Evolutionary conservation across 2,888 invertebrate species (phyloP).

Genomic region (Oscheius sp.): DNA sequence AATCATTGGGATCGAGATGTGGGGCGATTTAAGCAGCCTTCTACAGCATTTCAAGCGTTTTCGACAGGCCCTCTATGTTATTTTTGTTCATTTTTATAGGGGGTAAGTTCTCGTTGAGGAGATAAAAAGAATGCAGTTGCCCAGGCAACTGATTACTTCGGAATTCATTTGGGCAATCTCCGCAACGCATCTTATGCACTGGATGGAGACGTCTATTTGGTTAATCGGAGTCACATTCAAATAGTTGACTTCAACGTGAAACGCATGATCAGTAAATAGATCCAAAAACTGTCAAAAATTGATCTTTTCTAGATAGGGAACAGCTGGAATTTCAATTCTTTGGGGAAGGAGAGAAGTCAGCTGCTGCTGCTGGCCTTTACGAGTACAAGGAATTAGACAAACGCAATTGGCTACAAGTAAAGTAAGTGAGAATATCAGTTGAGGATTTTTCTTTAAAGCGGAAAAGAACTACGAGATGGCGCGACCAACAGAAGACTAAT

Average conservation of each 20-base stretch:
- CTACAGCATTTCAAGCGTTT: no score
- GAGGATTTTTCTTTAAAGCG: background rate
- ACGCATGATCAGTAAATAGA: slow-evolving; percentile 26
- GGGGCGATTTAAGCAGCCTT: no score
- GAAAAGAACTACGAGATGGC: slow-evolving; percentile 27
- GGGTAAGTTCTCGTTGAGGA: background rate
- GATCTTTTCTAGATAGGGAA: slow-evolving; percentile 19
- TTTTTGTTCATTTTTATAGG: background rate
- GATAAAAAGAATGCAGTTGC: background rate
- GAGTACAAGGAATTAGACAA: slow-evolving; percentile 10
- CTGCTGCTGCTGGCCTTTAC: background rate
- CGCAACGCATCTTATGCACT: slow-evolving; percentile 32
- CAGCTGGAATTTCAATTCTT: slow-evolving; percentile 19
- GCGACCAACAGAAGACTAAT: slow-evolving; percentile 9
- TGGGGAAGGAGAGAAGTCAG: slow-evolving; percentile 8
- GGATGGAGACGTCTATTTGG: slow-evolving; percentile 55
- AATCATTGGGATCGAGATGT: background rate
- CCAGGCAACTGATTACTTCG: slow-evolving; percentile 24
- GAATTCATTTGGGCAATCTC: slow-evolving; percentile 13
- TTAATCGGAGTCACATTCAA: slow-evolving; percentile 62
- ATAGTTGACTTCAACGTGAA: slow-evolving; percentile 44
- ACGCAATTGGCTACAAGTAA: slow-evolving; percentile 23
- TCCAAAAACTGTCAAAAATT: background rate
- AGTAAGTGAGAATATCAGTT: slow-evolving; percentile 10
- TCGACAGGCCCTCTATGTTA: background rate